Evolutionary conservation across 2,797 vertebrate species (phyloP).

Genomic region (Epinephelus coioides): DNA sequence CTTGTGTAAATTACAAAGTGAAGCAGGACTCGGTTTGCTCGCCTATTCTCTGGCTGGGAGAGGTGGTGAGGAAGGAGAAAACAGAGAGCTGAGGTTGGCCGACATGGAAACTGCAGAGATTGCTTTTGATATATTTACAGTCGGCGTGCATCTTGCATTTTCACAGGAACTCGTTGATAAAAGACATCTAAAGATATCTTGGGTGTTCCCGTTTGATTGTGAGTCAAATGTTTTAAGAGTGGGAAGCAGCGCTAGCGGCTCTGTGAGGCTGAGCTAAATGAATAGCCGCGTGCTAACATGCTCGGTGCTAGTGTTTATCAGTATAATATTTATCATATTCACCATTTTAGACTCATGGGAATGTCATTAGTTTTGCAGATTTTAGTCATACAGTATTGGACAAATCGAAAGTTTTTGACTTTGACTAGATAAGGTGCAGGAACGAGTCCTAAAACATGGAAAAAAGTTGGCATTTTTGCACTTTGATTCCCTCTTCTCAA

Average conservation of each 20-base stretch:
- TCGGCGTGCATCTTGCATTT: conserved; percentile 29
- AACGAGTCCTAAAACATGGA: too few relatives aligned
- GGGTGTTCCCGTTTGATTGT: conserved; percentile 45
- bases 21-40: conserved; percentile 59
- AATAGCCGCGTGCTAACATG: not conserved
- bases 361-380: too few relatives aligned
- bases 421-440: not conserved
- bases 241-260: not conserved
- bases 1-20: conserved; percentile 84
- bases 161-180: conserved; percentile 48
- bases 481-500: too few relatives aligned
- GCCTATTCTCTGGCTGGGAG: conserved; percentile 71
- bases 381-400: not conserved
- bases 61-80: conserved; percentile 70
- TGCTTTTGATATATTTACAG: conserved; percentile 61
- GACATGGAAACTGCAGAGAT: conserved; percentile 69
- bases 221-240: conserved; percentile 5
- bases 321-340: not conserved
- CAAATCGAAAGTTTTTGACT: not conserved
- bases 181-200: conserved; percentile 51
- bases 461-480: too few relatives aligned
- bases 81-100: conserved; percentile 68
- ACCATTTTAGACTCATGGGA: not conserved
- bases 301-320: not conserved
- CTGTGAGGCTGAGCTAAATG: not conserved